phyloP scores from a whole-genome alignment of 1,140 invertebrate genomes.

The Pseudomyrmex gracilis region DNA sequence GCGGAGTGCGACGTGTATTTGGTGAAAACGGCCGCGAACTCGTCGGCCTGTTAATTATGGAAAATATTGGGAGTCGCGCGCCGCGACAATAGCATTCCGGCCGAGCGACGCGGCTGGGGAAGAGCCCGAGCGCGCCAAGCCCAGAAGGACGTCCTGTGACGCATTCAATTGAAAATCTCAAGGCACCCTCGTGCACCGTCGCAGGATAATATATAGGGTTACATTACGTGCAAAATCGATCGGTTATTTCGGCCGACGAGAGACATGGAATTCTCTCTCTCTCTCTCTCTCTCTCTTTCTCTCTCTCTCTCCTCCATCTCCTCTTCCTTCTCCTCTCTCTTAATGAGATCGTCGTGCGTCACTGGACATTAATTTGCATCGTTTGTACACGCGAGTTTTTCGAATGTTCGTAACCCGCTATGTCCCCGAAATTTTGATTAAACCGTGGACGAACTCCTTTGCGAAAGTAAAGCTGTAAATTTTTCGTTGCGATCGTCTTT shows the following conservation, averaged over 20 bases:
- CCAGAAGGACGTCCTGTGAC: conserved; percentile 83
- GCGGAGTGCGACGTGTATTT: too few relatives aligned
- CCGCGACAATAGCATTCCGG: conserved; percentile 66
- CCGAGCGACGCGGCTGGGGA: conserved; percentile 68
- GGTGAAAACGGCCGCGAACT: neutral
- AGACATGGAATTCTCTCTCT: conserved; percentile 56
- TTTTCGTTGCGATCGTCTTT: neutral
- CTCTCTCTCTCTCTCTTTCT: conserved; percentile 10
- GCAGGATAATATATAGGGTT: conserved; percentile 75
- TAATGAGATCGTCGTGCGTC: conserved; percentile 45
- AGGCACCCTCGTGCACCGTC: conserved; percentile 80
- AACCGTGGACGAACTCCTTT: neutral
- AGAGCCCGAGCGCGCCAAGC: conserved; percentile 76
- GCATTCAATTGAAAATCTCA: conserved; percentile 84
- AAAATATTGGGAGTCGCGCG: conserved; percentile 65
- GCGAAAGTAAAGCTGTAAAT: too few relatives aligned
- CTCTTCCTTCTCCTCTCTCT: conserved; percentile 7
- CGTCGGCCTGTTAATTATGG: conserved; percentile 49
- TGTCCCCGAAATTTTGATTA: conserved; percentile 1
- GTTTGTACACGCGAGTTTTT: conserved; percentile 36
- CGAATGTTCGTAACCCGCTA: conserved; percentile 17
- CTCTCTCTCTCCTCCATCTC: conserved; percentile 34
- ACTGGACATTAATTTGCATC: conserved; percentile 33
- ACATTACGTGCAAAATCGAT: conserved; percentile 75
- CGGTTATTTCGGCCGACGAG: conserved; percentile 67